Conservation (phyloP, 2,113 vertebrate genomes). For the zebrafish (Danio rerio) region DNA sequence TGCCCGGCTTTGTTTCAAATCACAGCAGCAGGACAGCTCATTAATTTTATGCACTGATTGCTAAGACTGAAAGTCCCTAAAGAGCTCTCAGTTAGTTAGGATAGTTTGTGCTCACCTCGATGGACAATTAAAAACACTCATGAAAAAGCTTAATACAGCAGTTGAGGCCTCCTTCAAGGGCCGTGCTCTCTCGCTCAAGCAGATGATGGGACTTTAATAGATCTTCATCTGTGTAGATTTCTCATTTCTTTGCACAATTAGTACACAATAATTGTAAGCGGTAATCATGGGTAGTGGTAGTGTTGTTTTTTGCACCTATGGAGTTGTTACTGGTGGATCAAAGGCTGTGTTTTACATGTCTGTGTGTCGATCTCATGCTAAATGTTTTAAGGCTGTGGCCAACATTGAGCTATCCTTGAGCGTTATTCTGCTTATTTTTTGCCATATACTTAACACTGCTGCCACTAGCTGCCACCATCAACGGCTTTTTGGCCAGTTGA, state of each 20-base stretch:
- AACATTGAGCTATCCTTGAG: no score
- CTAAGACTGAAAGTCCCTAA: slow-evolving; percentile 29
- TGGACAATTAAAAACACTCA: slow-evolving; percentile 39
- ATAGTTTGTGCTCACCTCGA: slow-evolving; percentile 42
- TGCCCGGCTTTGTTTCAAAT: slow-evolving; percentile 47
- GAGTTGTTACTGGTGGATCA: slow-evolving; percentile 63
- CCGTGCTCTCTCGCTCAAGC: not conserved
- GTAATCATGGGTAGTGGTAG: slow-evolving; percentile 22
- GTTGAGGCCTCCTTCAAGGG: slow-evolving; percentile 21
- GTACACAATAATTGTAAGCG: slow-evolving; percentile 15
- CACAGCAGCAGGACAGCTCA: slow-evolving; percentile 42
- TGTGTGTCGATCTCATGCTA: slow-evolving; percentile 55
- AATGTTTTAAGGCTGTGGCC: slow-evolving; percentile 61
- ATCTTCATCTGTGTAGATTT: slow-evolving; percentile 30
- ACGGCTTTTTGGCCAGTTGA: no score
- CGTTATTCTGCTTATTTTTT: no score
- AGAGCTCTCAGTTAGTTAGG: slow-evolving; percentile 26
- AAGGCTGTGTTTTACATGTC: slow-evolving; percentile 53
- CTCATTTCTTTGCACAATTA: slow-evolving; percentile 33
- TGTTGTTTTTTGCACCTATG: slow-evolving; percentile 43
- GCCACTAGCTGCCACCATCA: no score
- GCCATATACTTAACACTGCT: no score
- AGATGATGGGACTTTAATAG: slow-evolving; percentile 16
- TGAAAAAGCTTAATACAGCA: slow-evolving; percentile 13
- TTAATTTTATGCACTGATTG: slow-evolving; percentile 56